Evolutionary conservation across 2,888 invertebrate genomes (phyloP), one percentile per base, ranked within the genome.

Genomic region (Portevinia maculata): DNA sequence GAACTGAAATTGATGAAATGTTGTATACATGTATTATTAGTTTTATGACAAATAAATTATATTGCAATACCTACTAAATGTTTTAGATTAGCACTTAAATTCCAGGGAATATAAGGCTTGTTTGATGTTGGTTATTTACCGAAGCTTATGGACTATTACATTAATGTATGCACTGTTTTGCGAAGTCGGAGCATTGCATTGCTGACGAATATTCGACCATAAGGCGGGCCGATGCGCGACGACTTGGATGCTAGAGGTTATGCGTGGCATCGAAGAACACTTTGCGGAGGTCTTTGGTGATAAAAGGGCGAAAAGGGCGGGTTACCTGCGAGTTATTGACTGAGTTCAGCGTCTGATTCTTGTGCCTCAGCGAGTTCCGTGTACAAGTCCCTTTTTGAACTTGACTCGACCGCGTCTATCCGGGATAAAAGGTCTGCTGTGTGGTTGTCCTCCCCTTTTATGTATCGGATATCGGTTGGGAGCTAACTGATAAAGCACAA

Each of bases 41-140:
- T 53, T 39, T 17, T 69, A 48, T 62, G 28, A 24, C 19, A 62
- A 67, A 75, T 60, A 34, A 69, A 60, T 53, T 62, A 53, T 76
- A 57, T 39, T 70, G 28, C 39, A 59, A 30, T 57, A 57, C 17
- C n/a, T n/a, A n/a, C 32, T 24, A 34, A 44, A 19, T 15, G 17
- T 15, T 6, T 64, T 62, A 48, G 48, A 39, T 30, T 59, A 5
- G 8, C n/a, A n/a, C n/a, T n/a, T n/a, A n/a, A n/a, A n/a, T n/a
- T n/a, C n/a, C n/a, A n/a, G n/a, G n/a, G n/a, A n/a, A n/a, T n/a
- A n/a, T n/a, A n/a, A n/a, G n/a, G n/a, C n/a, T n/a, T n/a, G n/a
- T n/a, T n/a, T n/a, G n/a, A n/a, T n/a, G n/a, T n/a, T n/a, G n/a
- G n/a, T n/a, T n/a, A n/a, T n/a, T n/a, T n/a, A n/a, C n/a, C n/a